A percentile compares a stretch with the other conserved stretches of the same genome.
phyloP scores from a whole-genome alignment of 2,113 vertebrate genomes.

The Fulica atra region DNA sequence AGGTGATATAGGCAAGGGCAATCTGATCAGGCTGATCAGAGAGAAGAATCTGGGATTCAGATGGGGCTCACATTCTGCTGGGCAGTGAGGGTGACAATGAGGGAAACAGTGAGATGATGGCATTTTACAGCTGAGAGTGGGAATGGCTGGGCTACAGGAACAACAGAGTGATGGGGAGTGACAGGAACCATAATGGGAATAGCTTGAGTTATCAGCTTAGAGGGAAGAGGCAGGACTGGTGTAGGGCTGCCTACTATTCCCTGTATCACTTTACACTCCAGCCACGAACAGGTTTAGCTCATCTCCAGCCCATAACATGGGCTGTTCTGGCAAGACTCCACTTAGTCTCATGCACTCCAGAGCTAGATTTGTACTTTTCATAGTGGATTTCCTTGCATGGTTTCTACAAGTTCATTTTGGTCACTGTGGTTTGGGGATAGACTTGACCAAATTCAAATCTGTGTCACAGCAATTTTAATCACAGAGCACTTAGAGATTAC shows the following conservation, averaged over 20 bases:
- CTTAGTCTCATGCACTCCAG: not conserved
- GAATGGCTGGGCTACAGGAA: not conserved
- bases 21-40: not conserved
- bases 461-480: slow-evolving; percentile 33
- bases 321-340: not conserved
- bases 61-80: not conserved
- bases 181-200: not conserved
- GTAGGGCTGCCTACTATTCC: not conserved
- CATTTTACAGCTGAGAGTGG: not conserved
- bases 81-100: not conserved
- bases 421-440: slow-evolving; percentile 40
- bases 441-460: slow-evolving; percentile 19
- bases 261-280: not conserved
- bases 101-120: not conserved
- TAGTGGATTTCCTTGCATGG: not conserved
- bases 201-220: not conserved
- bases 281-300: slow-evolving; percentile 27
- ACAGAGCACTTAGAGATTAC: not conserved
- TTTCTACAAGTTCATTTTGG: slow-evolving; percentile 52
- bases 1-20: not conserved
- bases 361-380: not conserved
- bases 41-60: not conserved
- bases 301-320: not conserved
- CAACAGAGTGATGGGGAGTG: not conserved
- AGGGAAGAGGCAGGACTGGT: not conserved